A percentile compares a stretch with the other conserved stretches of the same genome.
Evolutionary conservation across 1,140 invertebrate genomes (phyloP).

Genomic region (Musca vetustissima): DNA sequence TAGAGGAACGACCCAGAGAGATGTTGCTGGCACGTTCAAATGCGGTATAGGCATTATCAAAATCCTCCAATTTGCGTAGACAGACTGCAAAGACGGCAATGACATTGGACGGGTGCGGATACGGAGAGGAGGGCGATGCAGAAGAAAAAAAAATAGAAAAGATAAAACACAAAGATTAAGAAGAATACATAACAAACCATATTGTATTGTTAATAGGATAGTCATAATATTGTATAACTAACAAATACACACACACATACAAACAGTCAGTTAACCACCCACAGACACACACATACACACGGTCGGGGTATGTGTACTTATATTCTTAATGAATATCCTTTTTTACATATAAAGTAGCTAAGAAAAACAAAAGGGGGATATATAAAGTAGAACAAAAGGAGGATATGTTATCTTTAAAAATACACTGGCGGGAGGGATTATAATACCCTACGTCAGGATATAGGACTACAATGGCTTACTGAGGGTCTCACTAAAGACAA

Average conservation of each 20-base stretch:
- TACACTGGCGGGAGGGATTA: no score
- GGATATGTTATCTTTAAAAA: no score
- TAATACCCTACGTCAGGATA: no score
- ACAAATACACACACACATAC: neutral
- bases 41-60: constrained; percentile 56
- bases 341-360: neutral
- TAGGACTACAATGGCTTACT: no score
- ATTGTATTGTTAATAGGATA: constrained; percentile 3
- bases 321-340: neutral
- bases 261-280: neutral
- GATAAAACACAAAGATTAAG: constrained; percentile 1
- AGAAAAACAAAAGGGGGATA: no score
- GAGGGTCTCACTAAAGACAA: no score
- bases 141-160: constrained; percentile 8
- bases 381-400: no score
- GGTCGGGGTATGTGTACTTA: no score
- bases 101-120: neutral
- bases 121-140: neutral
- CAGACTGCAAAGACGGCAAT: constrained; percentile 44
- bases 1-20: neutral
- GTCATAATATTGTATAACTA: neutral
- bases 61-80: constrained; percentile 56
- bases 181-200: constrained; percentile 1
- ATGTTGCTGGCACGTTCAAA: constrained; percentile 42
- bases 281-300: neutral